Conservation (phyloP, 2,888 invertebrate genomes). For the Drosophila merina region DNA sequence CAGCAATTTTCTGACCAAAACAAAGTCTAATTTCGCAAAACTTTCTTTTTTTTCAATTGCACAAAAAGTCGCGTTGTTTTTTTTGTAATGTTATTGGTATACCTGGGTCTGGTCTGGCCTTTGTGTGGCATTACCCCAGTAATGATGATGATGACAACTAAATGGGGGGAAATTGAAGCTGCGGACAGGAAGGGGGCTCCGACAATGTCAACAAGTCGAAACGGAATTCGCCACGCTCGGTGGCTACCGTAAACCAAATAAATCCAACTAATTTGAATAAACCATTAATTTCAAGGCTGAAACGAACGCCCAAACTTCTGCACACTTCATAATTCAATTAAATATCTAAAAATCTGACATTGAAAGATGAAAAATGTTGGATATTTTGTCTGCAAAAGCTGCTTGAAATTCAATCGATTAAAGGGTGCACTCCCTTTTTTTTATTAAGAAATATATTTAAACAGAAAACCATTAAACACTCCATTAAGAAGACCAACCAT, state of each 20-base stretch:
- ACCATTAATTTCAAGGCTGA: conserved; percentile 56
- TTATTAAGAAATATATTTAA: conserved; percentile 7
- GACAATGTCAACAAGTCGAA: conserved; percentile 39
- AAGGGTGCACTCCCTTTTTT: neutral
- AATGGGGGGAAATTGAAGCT: conserved; percentile 23
- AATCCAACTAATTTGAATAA: conserved; percentile 56
- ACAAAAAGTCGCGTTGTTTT: conserved; percentile 33
- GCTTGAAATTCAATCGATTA: neutral
- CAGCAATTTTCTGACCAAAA: conserved; percentile 41
- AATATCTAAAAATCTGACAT: conserved; percentile 1
- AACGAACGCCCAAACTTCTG: conserved; percentile 47
- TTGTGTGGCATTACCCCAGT: conserved; percentile 28
- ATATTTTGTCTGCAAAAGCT: neutral
- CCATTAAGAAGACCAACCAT: conserved; percentile 22
- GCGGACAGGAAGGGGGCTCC: neutral
- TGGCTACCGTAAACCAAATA: conserved; percentile 31
- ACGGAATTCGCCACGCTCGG: conserved; percentile 32
- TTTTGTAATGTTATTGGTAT: conserved; percentile 10
- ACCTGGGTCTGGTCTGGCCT: conserved; percentile 16
- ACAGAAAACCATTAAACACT: conserved; percentile 47
- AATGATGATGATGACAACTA: conserved; percentile 38
- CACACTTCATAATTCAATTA: conserved; percentile 15
- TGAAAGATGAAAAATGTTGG: neutral
- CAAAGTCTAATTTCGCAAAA: conserved; percentile 55
- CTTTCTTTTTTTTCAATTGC: conserved; percentile 68